Conservation (phyloP, 2,113 vertebrate genomes). For the Callocephalon fimbriatum region DNA sequence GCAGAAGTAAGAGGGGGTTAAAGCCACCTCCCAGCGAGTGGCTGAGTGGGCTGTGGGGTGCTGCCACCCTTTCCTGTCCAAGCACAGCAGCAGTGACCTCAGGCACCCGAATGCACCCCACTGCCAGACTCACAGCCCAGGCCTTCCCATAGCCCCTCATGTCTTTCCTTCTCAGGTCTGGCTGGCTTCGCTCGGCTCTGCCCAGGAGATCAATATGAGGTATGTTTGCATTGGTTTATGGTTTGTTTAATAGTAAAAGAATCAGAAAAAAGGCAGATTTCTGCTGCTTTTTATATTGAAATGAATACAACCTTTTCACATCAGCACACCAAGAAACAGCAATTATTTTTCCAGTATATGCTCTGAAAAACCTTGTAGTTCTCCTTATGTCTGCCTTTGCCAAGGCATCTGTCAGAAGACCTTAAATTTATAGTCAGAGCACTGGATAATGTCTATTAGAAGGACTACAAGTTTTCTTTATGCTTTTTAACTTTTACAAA, state of each 20-base stretch:
- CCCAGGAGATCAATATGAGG: slow-evolving; percentile 96
- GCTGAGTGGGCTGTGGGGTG: too few relatives aligned
- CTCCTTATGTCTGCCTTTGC: background rate
- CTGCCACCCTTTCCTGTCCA: background rate
- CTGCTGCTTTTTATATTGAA: background rate
- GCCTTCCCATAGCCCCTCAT: background rate
- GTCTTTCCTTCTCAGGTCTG: slow-evolving; percentile 82
- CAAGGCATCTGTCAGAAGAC: background rate
- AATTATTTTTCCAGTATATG: background rate
- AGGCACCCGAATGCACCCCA: background rate
- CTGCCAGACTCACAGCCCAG: background rate
- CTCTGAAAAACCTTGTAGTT: background rate
- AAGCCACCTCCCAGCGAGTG: too few relatives aligned
- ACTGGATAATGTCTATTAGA: background rate
- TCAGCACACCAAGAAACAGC: background rate
- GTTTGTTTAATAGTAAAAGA: background rate
- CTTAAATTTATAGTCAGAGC: background rate
- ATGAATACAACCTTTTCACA: background rate
- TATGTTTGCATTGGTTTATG: slow-evolving; percentile 16
- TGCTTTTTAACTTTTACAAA: background rate
- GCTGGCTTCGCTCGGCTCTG: slow-evolving; percentile 96
- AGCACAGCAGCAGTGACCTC: fast-evolving
- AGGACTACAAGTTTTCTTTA: background rate
- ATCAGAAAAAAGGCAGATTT: background rate
- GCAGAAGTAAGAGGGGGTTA: background rate